Conservation (phyloP, 2,113 vertebrate species). For the Anthoscopus minutus region DNA sequence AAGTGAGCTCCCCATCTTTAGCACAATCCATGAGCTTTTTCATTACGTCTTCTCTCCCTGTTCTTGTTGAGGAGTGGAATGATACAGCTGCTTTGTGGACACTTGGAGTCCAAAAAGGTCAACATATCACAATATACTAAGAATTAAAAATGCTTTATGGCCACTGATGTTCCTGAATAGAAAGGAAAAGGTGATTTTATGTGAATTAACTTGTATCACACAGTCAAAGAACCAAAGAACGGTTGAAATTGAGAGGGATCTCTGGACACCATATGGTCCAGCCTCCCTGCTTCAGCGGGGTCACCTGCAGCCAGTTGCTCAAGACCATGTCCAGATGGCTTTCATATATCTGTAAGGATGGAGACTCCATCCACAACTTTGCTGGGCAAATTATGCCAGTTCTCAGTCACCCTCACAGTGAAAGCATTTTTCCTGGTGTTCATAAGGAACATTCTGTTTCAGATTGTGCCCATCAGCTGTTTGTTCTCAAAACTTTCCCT, state of each 20-base stretch:
- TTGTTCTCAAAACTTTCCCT: background rate
- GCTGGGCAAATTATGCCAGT: background rate
- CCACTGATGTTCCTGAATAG: background rate
- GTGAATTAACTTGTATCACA: background rate
- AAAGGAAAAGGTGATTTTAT: background rate
- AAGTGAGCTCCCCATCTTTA: background rate
- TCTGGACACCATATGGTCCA: background rate
- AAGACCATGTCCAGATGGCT: background rate
- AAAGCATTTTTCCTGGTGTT: background rate
- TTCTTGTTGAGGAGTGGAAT: background rate
- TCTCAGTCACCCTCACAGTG: background rate
- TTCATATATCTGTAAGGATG: background rate
- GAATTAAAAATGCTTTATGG: background rate
- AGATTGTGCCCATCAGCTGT: background rate
- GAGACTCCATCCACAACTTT: background rate
- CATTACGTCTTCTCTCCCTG: fast-evolving
- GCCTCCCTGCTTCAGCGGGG: background rate
- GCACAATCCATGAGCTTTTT: background rate
- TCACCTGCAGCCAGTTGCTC: background rate
- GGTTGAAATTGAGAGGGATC: background rate
- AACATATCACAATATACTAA: background rate
- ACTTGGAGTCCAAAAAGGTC: background rate
- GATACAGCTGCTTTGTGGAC: background rate
- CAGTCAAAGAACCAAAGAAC: background rate
- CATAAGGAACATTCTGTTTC: background rate